Evolutionary conservation across 2,797 vertebrate species (phyloP).

Genomic region (Aldrovandia affinis): DNA sequence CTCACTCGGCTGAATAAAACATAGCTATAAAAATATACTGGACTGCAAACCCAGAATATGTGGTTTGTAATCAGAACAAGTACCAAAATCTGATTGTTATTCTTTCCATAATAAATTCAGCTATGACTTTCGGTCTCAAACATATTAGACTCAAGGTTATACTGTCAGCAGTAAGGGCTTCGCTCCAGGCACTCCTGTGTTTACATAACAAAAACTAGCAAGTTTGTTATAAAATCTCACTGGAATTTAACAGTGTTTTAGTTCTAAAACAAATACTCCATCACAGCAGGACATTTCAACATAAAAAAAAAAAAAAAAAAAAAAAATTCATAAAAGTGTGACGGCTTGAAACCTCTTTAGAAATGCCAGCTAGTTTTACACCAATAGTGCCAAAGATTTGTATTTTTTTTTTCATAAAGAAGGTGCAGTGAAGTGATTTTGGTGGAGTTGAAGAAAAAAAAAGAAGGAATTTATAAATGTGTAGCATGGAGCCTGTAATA

Average conservation of each 20-base stretch:
- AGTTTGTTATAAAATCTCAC: constrained; percentile 59
- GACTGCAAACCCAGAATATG: constrained; percentile 46
- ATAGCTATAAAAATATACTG: constrained; percentile 55
- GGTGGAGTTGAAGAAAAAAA: constrained; percentile 39
- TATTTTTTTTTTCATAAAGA: constrained; percentile 50
- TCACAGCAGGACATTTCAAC: no score
- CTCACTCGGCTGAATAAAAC: constrained; percentile 39
- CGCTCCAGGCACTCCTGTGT: not conserved
- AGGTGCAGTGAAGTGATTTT: constrained; percentile 53
- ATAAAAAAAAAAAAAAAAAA: no score
- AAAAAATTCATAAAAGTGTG: constrained; percentile 40
- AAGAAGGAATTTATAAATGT: constrained; percentile 54
- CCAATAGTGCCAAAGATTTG: constrained; percentile 55
- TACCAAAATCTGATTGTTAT: constrained; percentile 21
- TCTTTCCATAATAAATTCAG: constrained; percentile 28
- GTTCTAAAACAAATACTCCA: constrained; percentile 49
- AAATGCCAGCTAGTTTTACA: constrained; percentile 35
- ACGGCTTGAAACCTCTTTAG: constrained; percentile 45
- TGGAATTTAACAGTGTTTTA: constrained; percentile 54
- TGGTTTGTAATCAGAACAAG: constrained; percentile 25
- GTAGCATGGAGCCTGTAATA: constrained; percentile 69
- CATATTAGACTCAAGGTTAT: not conserved
- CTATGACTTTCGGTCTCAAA: constrained; percentile 14
- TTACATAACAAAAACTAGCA: constrained; percentile 42
- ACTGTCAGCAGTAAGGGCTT: not conserved